phyloP scores from a whole-genome alignment of 2,888 invertebrate genomes.

The Pyrocoelia pectoralis region DNA sequence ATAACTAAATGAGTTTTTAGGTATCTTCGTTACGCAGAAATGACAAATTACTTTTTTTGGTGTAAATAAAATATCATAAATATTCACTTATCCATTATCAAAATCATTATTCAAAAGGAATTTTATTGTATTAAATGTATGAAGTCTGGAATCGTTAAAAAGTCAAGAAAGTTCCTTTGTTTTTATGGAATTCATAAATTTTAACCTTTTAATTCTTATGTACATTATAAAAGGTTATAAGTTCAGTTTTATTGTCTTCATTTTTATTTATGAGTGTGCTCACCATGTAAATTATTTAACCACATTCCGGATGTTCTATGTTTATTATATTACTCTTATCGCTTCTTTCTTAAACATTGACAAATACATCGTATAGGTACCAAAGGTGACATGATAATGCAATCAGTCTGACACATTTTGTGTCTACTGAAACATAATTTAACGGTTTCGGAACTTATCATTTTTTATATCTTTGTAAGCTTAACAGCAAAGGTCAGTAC shows the following conservation, averaged over 20 bases:
- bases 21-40: too few relatives aligned
- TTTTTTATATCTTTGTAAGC: too few relatives aligned
- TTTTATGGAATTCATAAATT: neutral
- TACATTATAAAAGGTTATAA: neutral
- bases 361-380: neutral
- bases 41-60: too few relatives aligned
- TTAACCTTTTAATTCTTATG: neutral
- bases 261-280: neutral
- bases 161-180: too few relatives aligned
- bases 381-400: neutral
- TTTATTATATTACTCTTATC: neutral
- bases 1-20: too few relatives aligned
- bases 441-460: too few relatives aligned
- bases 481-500: too few relatives aligned
- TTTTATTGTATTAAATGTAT: too few relatives aligned
- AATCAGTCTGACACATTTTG: neutral
- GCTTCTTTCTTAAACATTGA: neutral
- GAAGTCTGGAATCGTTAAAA: too few relatives aligned
- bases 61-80: too few relatives aligned
- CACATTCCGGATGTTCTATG: neutral
- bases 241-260: neutral
- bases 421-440: neutral
- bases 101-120: too few relatives aligned
- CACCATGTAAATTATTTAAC: neutral
- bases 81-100: too few relatives aligned